phyloP scores from a whole-genome alignment of 2,888 invertebrate species.

The Bellardia pandia region DNA sequence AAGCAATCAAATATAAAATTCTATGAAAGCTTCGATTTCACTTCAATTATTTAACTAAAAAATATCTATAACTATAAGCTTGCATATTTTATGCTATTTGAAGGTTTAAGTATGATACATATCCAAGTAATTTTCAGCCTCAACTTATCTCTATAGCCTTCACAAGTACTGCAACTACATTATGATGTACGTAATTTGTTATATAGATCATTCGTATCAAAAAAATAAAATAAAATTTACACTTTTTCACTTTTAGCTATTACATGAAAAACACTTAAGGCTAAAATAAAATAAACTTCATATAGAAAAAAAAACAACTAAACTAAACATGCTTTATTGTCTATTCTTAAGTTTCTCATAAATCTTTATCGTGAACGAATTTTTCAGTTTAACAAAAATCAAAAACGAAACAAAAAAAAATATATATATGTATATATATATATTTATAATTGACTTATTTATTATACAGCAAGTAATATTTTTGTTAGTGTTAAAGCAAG shows the following conservation, averaged over 20 bases:
- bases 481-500: slow-evolving; percentile 58
- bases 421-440: slow-evolving; percentile 1
- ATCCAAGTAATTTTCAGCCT: not conserved
- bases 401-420: slow-evolving; percentile 1
- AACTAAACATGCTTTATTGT: slow-evolving; percentile 58
- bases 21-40: too few relatives aligned
- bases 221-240: slow-evolving; percentile 55
- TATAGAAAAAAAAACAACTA: slow-evolving; percentile 33
- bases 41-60: too few relatives aligned
- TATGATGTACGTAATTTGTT: slow-evolving; percentile 51
- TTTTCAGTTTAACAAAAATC: slow-evolving; percentile 55
- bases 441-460: slow-evolving; percentile 72
- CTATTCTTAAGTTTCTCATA: slow-evolving; percentile 68
- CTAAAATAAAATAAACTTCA: slow-evolving; percentile 38
- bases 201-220: slow-evolving; percentile 47
- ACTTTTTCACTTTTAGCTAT: slow-evolving; percentile 63
- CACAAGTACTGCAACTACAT: slow-evolving; percentile 2
- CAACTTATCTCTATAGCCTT: not conserved
- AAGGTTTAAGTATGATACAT: slow-evolving; percentile 16
- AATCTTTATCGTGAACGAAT: slow-evolving; percentile 63
- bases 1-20: too few relatives aligned
- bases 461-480: slow-evolving; percentile 67
- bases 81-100: not conserved
- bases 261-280: slow-evolving; percentile 64
- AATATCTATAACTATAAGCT: not conserved